Evolutionary conservation across 1,140 invertebrate genomes (phyloP).

Genomic region (Pogonus chalceus): DNA sequence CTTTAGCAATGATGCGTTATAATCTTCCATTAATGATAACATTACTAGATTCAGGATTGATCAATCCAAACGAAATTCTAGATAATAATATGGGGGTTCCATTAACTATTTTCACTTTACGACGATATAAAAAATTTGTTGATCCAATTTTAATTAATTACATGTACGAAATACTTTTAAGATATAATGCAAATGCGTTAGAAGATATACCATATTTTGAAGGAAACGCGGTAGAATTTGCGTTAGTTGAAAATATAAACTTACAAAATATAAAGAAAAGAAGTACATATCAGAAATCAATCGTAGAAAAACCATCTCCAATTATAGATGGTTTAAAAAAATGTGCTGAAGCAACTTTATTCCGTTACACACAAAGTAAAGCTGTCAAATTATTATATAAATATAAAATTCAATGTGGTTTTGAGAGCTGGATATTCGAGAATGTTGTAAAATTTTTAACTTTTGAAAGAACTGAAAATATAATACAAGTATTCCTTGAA

Average conservation of each 20-base stretch:
- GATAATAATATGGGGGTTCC: slow-evolving; percentile 23
- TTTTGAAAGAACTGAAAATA: slow-evolving; percentile 11
- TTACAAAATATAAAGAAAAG: slow-evolving; percentile 3
- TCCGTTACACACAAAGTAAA: slow-evolving; percentile 17
- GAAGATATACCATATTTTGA: neutral
- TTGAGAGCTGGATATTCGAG: slow-evolving; percentile 14
- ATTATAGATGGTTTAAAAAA: slow-evolving; percentile 13
- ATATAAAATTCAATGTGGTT: slow-evolving; percentile 13
- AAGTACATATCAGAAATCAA: slow-evolving; percentile 14
- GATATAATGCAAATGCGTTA: slow-evolving; percentile 23
- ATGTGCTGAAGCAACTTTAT: slow-evolving; percentile 14
- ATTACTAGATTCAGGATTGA: slow-evolving; percentile 15
- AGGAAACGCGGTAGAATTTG: slow-evolving; percentile 14
- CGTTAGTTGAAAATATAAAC: slow-evolving; percentile 17
- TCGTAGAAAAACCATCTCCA: slow-evolving; percentile 12
- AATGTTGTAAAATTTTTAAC: slow-evolving; percentile 19
- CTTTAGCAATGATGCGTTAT: slow-evolving; percentile 25
- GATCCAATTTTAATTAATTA: slow-evolving; percentile 16
- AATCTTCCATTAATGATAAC: slow-evolving; percentile 21
- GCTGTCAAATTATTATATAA: slow-evolving; percentile 16
- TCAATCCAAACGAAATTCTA: slow-evolving; percentile 22
- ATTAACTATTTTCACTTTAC: slow-evolving; percentile 23
- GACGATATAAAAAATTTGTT: slow-evolving; percentile 20
- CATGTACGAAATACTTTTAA: slow-evolving; percentile 19
- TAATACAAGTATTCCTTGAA: slow-evolving; percentile 18